A percentile compares a stretch with the other conserved stretches of the same genome.
These are phyloP conservation scores for Gastracanthus pulcherrimus DNA, from an alignment of 2,888 invertebrate genomes.

Conservation along the genomic window DNA sequence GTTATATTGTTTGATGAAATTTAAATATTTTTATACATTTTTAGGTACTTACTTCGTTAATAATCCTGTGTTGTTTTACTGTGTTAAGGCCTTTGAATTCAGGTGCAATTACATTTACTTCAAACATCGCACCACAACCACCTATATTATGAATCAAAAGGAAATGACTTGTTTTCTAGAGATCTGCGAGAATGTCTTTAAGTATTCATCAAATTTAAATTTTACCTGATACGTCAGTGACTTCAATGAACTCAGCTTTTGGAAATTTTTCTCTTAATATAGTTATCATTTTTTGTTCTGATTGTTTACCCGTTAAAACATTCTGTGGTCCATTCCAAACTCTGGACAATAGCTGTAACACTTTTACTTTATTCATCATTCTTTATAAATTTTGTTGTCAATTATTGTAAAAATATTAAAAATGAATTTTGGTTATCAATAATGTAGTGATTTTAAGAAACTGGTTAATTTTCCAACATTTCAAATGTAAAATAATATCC, in stretches of 20 bases:
- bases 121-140: conserved; percentile 91
- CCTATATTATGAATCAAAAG: conserved; percentile 79
- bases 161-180: too few relatives aligned
- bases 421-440: neutral
- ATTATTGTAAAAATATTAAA: neutral
- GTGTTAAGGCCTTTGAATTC: conserved; percentile 85
- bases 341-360: conserved; percentile 75
- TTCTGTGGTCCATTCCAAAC: conserved; percentile 74
- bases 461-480: neutral
- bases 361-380: conserved; percentile 69
- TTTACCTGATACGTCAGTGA: conserved; percentile 84
- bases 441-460: neutral
- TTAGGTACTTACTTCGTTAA: conserved; percentile 80
- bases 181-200: neutral
- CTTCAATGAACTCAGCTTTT: conserved; percentile 82
- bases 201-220: conserved; percentile 32
- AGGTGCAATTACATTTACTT: conserved; percentile 83
- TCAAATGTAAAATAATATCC: neutral
- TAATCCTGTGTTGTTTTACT: conserved; percentile 86
- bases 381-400: neutral
- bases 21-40: neutral
- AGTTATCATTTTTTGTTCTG: conserved; percentile 75
- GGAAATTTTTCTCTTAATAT: conserved; percentile 80
- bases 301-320: conserved; percentile 70
- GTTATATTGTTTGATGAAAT: neutral